Evolutionary conservation across 2,888 invertebrate species (phyloP), one percentile per base, ranked within the genome.

Genomic region (Lasius platythorax): DNA sequence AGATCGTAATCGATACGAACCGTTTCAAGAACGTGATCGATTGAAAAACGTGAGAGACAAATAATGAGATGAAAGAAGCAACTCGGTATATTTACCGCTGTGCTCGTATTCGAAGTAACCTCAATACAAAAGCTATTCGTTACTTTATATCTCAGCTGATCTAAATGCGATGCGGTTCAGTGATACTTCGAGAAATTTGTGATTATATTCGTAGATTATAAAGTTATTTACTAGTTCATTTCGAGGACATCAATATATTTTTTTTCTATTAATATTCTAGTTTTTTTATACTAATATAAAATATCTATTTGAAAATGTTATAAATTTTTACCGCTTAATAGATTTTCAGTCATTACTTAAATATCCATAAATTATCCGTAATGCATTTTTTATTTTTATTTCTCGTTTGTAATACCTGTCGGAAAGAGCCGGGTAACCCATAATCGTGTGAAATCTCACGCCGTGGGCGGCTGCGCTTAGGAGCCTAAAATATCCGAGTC

Each of bases 11-110:
- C 50, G 50, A 37, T 53, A 53, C 28, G 3, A 76, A 23, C 3
- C 33, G 50, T 67, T 75, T 66, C 23, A n/a, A 76, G 67, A 50
- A 50, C 3, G 33, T 50, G 33, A 50, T 23, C 33, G 23, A 66
- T 76, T 67, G 67, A 67, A 76, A 76, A 76, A 66, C 33, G 43
- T 46, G 74, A 63, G 30, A 74, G 74, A 74, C n/a, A 66, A 76
- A 67, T 76, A 76, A 76, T 53, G 37, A 67, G 37, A 66, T 50
- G 66, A 75, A 75, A 66, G 66, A 66, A 64, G 46, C 18, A 43
- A 63, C 28, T 23, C 18, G 8, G 18, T 66, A 43, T 46, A 43
- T 63, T 12, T 30, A 66, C 6, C 12, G 37, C 33, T 66, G 64
- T n/a, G 46, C 46, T 75, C 30, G 33, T 66, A 75, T 75, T 75